Evolutionary conservation across 2,888 invertebrate genomes (phyloP).

Genomic region (Pristionchus fissidentatus): DNA sequence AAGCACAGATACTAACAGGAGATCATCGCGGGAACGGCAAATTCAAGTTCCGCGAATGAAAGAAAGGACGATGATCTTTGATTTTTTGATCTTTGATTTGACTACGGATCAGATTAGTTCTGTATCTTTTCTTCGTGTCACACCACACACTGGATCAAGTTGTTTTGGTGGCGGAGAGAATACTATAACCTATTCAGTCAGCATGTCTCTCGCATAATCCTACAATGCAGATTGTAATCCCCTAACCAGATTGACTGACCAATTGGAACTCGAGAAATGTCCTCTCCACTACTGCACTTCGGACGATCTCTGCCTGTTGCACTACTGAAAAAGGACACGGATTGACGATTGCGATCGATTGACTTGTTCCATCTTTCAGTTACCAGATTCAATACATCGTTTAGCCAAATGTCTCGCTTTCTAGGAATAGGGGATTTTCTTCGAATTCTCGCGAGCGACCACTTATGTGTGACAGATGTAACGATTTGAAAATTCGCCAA

Average conservation of each 20-base stretch:
- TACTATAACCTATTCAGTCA: too few relatives aligned
- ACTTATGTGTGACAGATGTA: too few relatives aligned
- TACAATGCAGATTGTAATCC: neutral
- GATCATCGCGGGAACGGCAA: too few relatives aligned
- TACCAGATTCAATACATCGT: neutral
- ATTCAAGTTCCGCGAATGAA: neutral
- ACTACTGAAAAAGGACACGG: conserved; percentile 64
- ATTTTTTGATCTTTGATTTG: too few relatives aligned
- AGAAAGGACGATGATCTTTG: neutral
- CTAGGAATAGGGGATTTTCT: too few relatives aligned
- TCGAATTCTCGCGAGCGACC: too few relatives aligned
- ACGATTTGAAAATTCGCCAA: too few relatives aligned
- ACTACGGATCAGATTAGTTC: neutral
- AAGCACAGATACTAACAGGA: neutral
- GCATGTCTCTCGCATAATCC: neutral
- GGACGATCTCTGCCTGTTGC: conserved; percentile 68
- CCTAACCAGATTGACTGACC: conserved; percentile 51
- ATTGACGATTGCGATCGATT: neutral
- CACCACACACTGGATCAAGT: too few relatives aligned
- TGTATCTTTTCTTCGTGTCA: too few relatives aligned
- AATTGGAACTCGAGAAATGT: conserved; percentile 69
- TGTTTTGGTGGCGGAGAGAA: too few relatives aligned
- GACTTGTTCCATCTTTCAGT: neutral
- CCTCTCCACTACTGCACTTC: conserved; percentile 67
- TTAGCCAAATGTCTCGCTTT: neutral